Evolutionary conservation across 2,888 invertebrate species (phyloP), one percentile per base, ranked within the genome.

Genomic region (Drosophila nigricruria): DNA sequence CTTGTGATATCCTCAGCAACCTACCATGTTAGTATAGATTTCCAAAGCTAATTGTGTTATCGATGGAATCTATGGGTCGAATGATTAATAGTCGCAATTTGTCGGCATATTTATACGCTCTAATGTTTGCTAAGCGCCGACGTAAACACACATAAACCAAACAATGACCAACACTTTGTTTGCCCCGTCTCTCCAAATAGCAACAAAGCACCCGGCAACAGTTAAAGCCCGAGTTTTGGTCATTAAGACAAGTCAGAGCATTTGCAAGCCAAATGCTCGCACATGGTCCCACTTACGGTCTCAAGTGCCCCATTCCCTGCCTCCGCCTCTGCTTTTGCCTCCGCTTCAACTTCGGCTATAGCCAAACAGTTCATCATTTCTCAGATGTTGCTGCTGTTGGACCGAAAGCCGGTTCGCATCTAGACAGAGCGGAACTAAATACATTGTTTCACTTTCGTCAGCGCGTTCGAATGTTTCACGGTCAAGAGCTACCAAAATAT

Each of bases 11-110:
- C 36, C 53, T 63, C 49, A 53, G 47, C 50, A 66, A 81, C 81
- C 61, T 75, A 90, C 89, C 89, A 89, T 89, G 59, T 73, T 82
- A 27, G 57, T 79, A 77, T 79, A 88, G 84, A 86, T 90, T 74
- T 84, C 82, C 79, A 70, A 68, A 57, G 79, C 77, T 82, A 81
- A 84, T 90, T 86, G 82, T 81, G 76, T 69, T 84, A 74, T 75
- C 77, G 84, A 73, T 90, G 90, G 88, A 90, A 78, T 86, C 90
- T 90, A 87, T 82, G 78, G 76, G 79, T 78, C 84, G 90, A 89
- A 89, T 90, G 90, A 90, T 90, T 86, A 88, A 75, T 77, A 77
- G 81, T 73, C 73, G 79, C 88, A 81, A 86, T 84, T 86, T 87
- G 80, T 81, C 76, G 77, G 78, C 74, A 82, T 90, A 89, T 89